Percentiles rank a stretch among this genome's conserved stretches.
These are phyloP conservation scores for Casuarius casuarius DNA, from an alignment of 2,113 vertebrate species.

Conservation along the genomic window DNA sequence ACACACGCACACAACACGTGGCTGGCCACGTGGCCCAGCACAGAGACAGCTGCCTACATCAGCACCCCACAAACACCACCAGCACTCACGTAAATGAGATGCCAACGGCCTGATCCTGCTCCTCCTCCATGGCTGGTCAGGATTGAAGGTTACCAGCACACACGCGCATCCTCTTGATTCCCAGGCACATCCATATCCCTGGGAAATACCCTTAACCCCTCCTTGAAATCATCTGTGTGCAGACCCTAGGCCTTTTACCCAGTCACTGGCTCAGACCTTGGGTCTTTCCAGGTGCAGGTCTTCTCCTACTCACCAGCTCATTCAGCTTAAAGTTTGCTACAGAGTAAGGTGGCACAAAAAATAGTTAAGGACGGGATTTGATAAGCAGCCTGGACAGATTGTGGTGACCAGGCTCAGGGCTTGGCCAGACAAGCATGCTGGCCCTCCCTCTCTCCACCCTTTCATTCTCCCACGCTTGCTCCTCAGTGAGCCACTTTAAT, in stretches of 20 bases:
- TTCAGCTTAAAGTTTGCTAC: neutral
- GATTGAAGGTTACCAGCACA: neutral
- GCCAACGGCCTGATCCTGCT: neutral
- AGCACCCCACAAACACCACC: fast-evolving
- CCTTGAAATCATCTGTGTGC: neutral
- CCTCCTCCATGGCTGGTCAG: neutral
- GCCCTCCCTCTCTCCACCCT: neutral
- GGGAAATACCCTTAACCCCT: neutral
- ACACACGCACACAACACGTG: neutral
- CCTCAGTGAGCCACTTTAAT: neutral
- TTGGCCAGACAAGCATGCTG: neutral
- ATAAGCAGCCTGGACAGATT: neutral
- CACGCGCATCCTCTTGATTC: neutral
- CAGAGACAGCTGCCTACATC: neutral
- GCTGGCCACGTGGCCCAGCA: neutral
- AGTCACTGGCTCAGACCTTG: neutral
- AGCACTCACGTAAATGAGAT: neutral
- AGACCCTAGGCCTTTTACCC: neutral
- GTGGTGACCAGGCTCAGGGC: neutral
- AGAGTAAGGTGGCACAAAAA: neutral
- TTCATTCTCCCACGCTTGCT: neutral
- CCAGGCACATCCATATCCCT: neutral
- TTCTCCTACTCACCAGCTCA: neutral
- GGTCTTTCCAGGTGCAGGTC: neutral
- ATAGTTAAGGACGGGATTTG: neutral